phyloP scores from a whole-genome alignment of 1,140 invertebrate species.

The Papilio polyxenes region DNA sequence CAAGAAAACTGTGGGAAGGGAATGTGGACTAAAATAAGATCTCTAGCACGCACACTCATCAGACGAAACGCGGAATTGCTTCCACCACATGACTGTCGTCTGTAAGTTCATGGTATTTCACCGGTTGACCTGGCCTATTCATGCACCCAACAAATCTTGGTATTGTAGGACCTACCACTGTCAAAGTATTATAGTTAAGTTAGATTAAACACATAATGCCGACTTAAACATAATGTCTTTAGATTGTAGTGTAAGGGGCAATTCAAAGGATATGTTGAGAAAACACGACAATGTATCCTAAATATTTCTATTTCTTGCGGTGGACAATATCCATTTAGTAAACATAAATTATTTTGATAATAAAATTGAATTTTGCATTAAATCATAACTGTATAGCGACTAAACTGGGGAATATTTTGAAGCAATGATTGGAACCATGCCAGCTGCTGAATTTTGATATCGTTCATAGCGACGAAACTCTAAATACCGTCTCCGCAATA shows the following conservation, averaged over 20 bases:
- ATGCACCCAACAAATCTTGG: no score
- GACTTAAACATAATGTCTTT: background rate
- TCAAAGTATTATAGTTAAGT: no score
- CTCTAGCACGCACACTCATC: no score
- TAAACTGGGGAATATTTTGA: background rate
- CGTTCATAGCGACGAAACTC: slow-evolving; percentile 8
- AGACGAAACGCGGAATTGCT: no score
- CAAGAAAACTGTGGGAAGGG: no score
- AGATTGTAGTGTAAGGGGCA: background rate
- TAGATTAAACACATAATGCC: no score
- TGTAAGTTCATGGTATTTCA: no score
- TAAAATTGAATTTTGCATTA: background rate
- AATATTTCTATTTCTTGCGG: background rate
- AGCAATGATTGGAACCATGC: background rate
- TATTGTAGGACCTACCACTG: no score
- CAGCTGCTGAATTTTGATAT: slow-evolving; percentile 12
- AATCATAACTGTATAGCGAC: background rate
- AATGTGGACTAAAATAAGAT: no score
- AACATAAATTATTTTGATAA: background rate
- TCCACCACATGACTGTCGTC: no score
- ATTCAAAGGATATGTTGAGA: background rate
- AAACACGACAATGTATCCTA: background rate
- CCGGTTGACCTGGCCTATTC: no score
- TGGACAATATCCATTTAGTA: background rate
- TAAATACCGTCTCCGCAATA: background rate